A percentile compares a stretch with the other conserved stretches of the same genome.
Conservation (phyloP, 2,113 vertebrate genomes). For the Mormoops blainvillei region DNA sequence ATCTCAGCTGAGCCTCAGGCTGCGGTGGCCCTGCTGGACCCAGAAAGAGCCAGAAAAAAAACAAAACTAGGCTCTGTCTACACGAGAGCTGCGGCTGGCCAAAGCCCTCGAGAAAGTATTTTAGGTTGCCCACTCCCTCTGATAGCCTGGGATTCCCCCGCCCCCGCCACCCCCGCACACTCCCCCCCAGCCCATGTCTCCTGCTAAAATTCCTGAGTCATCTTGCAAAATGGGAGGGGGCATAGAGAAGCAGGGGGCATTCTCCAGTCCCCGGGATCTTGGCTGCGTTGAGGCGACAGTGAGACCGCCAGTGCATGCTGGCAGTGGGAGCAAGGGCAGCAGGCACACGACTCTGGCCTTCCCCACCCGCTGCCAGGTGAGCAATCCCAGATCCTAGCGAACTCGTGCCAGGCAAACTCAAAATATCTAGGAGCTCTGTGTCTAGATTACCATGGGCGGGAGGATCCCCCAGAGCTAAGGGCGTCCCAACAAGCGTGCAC, state of each 20-base stretch:
- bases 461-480: background rate
- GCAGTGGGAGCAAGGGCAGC: background rate
- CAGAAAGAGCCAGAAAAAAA: background rate
- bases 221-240: background rate
- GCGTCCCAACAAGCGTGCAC: too few species aligned
- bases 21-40: background rate
- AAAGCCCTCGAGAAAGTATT: background rate
- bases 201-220: background rate
- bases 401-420: background rate
- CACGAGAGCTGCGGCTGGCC: background rate
- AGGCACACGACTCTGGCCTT: too few species aligned
- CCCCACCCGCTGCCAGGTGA: fast-evolving
- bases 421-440: background rate
- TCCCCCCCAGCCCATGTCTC: too few species aligned
- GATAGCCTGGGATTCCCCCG: too few species aligned
- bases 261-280: background rate
- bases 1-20: background rate
- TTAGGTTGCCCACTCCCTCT: background rate
- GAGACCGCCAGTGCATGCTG: background rate
- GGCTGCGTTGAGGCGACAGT: too few species aligned
- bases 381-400: background rate
- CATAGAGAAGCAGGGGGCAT: background rate
- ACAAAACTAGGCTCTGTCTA: background rate
- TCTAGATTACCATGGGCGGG: background rate
- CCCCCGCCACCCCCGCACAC: too few species aligned